Conservation (phyloP, 2,113 vertebrate genomes). For the Shinisaurus crocodilurus region DNA sequence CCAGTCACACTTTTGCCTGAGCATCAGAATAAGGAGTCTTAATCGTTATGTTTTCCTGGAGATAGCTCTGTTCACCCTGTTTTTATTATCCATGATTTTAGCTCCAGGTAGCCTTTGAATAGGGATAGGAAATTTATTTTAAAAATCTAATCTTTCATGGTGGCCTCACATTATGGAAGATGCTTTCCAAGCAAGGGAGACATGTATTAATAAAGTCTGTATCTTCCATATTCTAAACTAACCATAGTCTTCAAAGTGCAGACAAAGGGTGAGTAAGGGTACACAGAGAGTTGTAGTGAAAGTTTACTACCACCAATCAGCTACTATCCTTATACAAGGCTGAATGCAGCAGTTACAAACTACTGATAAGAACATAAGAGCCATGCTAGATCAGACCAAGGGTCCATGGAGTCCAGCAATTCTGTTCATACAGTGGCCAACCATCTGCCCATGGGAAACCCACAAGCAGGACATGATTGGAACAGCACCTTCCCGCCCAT, state of each 20-base stretch:
- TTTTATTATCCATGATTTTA: constrained; percentile 4
- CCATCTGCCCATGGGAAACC: no score
- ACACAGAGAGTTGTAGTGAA: background rate
- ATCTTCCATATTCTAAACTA: background rate
- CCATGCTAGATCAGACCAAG: no score
- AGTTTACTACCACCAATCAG: background rate
- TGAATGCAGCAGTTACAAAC: background rate
- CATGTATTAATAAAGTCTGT: background rate
- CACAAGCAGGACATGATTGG: no score
- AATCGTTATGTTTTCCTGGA: background rate
- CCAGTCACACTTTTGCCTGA: constrained; percentile 39
- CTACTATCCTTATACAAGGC: background rate
- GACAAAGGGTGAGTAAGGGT: background rate
- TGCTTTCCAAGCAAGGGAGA: background rate
- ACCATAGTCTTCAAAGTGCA: background rate
- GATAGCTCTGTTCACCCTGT: background rate
- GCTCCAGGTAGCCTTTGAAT: background rate
- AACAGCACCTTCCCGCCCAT: no score
- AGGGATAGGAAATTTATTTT: background rate
- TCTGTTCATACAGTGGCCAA: no score
- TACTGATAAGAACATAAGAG: background rate
- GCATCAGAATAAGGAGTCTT: constrained; percentile 4
- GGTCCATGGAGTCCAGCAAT: no score
- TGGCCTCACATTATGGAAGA: background rate
- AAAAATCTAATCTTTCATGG: background rate